These are phyloP conservation scores for Peromyscus aztecus DNA, from an alignment of 2,797 vertebrate species.

Conservation along the genomic window DNA sequence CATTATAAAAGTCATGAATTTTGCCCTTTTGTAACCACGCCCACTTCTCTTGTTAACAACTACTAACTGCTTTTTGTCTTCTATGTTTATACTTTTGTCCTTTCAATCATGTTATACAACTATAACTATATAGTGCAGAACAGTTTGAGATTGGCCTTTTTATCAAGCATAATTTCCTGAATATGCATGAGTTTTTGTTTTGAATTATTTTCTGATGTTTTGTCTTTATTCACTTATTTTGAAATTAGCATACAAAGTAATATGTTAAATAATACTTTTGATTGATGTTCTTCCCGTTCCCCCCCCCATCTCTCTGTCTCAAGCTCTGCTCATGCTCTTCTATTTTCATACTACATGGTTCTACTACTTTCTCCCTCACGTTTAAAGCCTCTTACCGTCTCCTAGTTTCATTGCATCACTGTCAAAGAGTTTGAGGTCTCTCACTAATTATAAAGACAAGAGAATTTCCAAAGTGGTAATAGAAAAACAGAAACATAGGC, in stretches of 20 bases:
- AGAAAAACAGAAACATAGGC: background rate
- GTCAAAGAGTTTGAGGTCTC: background rate
- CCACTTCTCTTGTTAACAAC: background rate
- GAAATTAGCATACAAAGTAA: background rate
- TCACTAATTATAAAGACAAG: background rate
- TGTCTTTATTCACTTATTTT: background rate
- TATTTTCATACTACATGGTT: background rate
- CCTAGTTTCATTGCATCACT: background rate
- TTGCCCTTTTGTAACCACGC: background rate
- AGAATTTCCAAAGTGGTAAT: background rate
- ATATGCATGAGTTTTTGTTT: background rate
- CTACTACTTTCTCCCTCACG: background rate
- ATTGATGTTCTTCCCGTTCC: background rate
- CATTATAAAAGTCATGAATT: background rate
- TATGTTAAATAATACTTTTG: too few species aligned
- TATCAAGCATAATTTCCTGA: background rate
- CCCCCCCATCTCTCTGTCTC: background rate
- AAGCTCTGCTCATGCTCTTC: background rate
- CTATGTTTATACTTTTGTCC: background rate
- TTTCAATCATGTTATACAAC: background rate
- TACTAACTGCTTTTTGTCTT: background rate
- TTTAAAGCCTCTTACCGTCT: background rate
- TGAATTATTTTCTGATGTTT: background rate
- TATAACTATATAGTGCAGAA: background rate
- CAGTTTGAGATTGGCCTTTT: background rate